A percentile compares a stretch with the other conserved stretches of the same genome.
Conservation (phyloP, 2,113 vertebrate species). For the Neogale vison region DNA sequence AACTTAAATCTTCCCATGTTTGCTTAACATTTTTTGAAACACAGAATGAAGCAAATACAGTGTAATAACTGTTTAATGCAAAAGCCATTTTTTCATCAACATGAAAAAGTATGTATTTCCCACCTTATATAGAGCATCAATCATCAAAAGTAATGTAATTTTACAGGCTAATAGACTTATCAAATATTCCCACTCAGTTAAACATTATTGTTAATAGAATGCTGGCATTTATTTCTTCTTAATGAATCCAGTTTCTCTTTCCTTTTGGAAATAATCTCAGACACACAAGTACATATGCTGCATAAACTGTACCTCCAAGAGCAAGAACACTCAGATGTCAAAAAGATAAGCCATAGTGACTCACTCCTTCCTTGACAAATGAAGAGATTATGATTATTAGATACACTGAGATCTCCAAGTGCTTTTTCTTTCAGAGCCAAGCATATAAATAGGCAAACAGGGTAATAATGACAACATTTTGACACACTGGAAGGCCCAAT, state of each 20-base stretch:
- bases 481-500: constrained; percentile 22
- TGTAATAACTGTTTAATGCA: not conserved
- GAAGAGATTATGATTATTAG: constrained; percentile 47
- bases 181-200: not conserved
- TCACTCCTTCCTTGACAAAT: constrained; percentile 37
- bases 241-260: not conserved
- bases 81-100: not conserved
- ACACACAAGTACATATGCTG: not conserved
- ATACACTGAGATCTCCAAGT: constrained; percentile 37
- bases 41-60: not conserved
- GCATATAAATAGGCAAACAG: constrained; percentile 37
- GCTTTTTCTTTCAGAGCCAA: constrained; percentile 47
- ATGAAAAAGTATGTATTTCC: not conserved
- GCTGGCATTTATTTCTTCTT: not conserved
- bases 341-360: constrained; percentile 32
- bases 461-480: not conserved
- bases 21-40: not conserved
- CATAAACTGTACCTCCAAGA: not conserved
- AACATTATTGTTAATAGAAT: not conserved
- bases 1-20: not conserved
- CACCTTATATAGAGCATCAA: not conserved
- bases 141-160: not conserved
- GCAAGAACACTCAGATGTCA: constrained; percentile 4
- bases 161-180: not conserved
- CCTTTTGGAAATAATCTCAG: constrained; percentile 15